These are phyloP conservation scores for Sinodicranocentrus sp. DNA, from an alignment of 2,888 invertebrate genomes.

Conservation along the genomic window DNA sequence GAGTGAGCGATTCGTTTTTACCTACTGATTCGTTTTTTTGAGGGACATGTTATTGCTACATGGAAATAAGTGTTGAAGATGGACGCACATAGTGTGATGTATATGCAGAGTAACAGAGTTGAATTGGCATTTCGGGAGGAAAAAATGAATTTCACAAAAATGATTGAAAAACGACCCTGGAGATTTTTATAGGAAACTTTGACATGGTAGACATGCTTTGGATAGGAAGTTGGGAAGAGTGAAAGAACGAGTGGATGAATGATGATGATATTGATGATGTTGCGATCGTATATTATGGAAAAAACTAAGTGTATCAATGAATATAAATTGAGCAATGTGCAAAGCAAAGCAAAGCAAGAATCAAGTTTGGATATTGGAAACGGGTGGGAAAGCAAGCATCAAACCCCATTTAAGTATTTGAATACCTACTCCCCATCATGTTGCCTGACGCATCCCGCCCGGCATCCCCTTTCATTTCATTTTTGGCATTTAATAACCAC, in stretches of 20 bases:
- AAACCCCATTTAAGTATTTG: too few relatives aligned
- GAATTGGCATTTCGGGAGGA: slow-evolving; percentile 35
- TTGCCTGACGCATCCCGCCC: not conserved
- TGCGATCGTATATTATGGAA: not conserved
- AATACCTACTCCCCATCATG: not conserved
- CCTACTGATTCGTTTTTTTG: not conserved
- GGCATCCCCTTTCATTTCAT: not conserved
- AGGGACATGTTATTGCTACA: not conserved
- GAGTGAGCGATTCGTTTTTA: slow-evolving; percentile 18
- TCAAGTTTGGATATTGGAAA: too few relatives aligned
- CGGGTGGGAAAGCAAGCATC: too few relatives aligned
- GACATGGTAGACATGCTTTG: slow-evolving; percentile 38
- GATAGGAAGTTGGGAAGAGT: not conserved
- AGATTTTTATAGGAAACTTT: slow-evolving; percentile 26
- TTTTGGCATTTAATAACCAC: slow-evolving; percentile 25
- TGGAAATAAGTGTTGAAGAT: not conserved
- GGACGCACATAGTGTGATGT: not conserved
- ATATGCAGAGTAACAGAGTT: not conserved
- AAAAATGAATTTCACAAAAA: slow-evolving; percentile 28
- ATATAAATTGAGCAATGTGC: slow-evolving; percentile 16
- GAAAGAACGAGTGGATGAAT: not conserved
- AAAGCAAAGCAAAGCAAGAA: not conserved
- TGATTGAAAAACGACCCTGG: slow-evolving; percentile 44
- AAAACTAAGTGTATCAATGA: not conserved
- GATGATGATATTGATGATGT: slow-evolving; percentile 3